phyloP scores from a whole-genome alignment of 2,888 invertebrate genomes.

The Lordiphosa andalusiaca region DNA sequence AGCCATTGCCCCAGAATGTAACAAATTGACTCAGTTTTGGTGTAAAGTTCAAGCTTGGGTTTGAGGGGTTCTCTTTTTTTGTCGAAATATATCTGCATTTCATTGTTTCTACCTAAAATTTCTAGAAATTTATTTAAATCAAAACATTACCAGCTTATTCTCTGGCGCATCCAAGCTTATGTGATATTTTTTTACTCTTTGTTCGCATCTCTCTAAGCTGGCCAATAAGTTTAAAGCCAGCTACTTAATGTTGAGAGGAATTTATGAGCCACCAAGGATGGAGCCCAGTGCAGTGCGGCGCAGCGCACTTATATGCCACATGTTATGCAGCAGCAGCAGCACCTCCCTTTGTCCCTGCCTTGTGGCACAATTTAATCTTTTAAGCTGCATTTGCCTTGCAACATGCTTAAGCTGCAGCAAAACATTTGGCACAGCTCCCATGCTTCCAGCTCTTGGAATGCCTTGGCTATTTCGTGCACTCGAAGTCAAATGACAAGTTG shows the following conservation, averaged over 20 bases:
- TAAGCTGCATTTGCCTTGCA: constrained; percentile 71
- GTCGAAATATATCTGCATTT: constrained; percentile 3
- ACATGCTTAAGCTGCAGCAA: constrained; percentile 70
- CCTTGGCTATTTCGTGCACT: constrained; percentile 42
- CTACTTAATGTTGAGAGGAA: constrained; percentile 59
- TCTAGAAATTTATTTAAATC: not conserved
- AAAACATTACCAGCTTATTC: constrained; percentile 4
- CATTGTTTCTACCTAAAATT: not conserved
- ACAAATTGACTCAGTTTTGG: constrained; percentile 29
- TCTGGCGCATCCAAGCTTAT: not conserved
- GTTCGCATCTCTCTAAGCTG: constrained; percentile 30
- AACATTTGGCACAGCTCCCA: constrained; percentile 50
- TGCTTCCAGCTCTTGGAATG: constrained; percentile 12
- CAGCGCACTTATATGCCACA: constrained; percentile 49
- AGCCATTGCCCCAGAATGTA: constrained; percentile 22
- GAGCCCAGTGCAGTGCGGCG: constrained; percentile 3
- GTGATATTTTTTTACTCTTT: constrained; percentile 9
- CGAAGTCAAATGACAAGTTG: constrained; percentile 58
- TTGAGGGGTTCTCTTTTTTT: no score
- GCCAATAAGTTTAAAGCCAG: constrained; percentile 55
- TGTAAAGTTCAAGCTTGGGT: constrained; percentile 6
- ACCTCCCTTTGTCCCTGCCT: not conserved
- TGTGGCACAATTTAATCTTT: constrained; percentile 59
- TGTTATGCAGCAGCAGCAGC: constrained; percentile 13
- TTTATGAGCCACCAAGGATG: constrained; percentile 38